A percentile compares a stretch with the other conserved stretches of the same genome.
Evolutionary conservation across 1,140 invertebrate species (phyloP).

Genomic region (Luehdorfia chinensis): DNA sequence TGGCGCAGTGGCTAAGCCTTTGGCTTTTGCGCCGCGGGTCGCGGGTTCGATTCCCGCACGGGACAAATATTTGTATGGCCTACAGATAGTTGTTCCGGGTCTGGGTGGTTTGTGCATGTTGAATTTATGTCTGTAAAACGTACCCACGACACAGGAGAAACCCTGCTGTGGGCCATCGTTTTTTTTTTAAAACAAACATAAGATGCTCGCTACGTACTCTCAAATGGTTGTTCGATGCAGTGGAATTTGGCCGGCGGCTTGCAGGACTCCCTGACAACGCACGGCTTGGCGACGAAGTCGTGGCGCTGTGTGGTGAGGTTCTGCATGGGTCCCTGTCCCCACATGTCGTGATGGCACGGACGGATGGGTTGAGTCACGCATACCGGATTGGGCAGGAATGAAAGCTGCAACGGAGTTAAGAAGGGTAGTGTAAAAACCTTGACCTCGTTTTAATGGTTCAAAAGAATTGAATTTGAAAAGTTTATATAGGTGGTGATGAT

Average conservation of each 20-base stretch:
- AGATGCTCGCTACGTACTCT: constrained; percentile 50
- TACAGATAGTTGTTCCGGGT: too few relatives aligned
- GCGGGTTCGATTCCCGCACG: too few relatives aligned
- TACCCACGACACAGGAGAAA: too few relatives aligned
- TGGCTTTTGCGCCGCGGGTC: too few relatives aligned
- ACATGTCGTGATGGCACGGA: constrained; percentile 71
- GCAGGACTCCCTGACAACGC: constrained; percentile 67
- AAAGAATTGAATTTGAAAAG: too few relatives aligned
- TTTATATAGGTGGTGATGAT: too few relatives aligned
- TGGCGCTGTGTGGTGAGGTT: constrained; percentile 84
- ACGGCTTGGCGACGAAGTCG: constrained; percentile 83
- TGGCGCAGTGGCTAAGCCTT: too few relatives aligned
- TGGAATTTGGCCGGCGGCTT: constrained; percentile 73
- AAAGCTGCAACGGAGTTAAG: constrained; percentile 62
- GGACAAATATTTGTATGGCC: too few relatives aligned
- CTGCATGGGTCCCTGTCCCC: constrained; percentile 82
- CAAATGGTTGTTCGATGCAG: constrained; percentile 70
- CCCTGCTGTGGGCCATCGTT: too few relatives aligned
- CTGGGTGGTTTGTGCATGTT: too few relatives aligned
- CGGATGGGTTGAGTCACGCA: constrained; percentile 57
- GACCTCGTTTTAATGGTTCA: neutral
- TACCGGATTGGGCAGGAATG: constrained; percentile 61
- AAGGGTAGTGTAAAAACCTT: neutral
- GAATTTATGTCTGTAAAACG: too few relatives aligned
- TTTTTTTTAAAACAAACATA: too few relatives aligned